Base-by-base conservation (phyloP, 2,888 invertebrate genomes). In the Isoperla grammatica region DNA sequence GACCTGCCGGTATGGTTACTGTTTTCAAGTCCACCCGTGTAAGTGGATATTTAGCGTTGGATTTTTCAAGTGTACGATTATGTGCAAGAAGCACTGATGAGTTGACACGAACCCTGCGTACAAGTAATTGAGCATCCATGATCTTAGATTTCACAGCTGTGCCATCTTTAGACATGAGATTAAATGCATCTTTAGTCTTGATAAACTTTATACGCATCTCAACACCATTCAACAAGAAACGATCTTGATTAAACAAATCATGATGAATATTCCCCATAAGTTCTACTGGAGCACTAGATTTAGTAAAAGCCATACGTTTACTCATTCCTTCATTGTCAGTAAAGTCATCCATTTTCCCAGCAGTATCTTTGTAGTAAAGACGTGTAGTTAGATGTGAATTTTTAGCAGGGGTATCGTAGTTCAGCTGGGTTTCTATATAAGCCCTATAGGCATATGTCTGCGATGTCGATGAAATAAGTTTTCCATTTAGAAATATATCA, bases 401-500 rank as follows among this genome's bases (percentile, higher is more conserved):
- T 62, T 67, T 66, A 15, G 67, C 65, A 0, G 29, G 50, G 0
- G 35, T 13, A 0, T 61, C 63, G 46, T 67, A 67, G 62, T 66
- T 67, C 2, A 67, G 46, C 2, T 66, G 45, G n/a, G 63, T 65
- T 60, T 67, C 67, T 17, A 69, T 66, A 50, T 68, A 69, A 0
- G 68, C 64, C 15, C 68, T 53, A 57, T 68, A 69, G 3, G 40
- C 40, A 40, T 40, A 40, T 15, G 15, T 40, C 15, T 40, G 40
- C 12, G 40, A 13, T 12, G 0, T 67, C 60, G 67, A 64, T 0
- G 66, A 67, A 8, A 69, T 62, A 4, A 67, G 39, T 61, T 68
- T 68, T 53, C 68, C 65, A 58, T 70, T 69, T 13, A 69, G 61
- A 56, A 63, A 66, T 19, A 69, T 59, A 55, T 68, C 66, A 0